Evolutionary conservation across 1,140 invertebrate genomes (phyloP).

Genomic region (Nephila pilipes): DNA sequence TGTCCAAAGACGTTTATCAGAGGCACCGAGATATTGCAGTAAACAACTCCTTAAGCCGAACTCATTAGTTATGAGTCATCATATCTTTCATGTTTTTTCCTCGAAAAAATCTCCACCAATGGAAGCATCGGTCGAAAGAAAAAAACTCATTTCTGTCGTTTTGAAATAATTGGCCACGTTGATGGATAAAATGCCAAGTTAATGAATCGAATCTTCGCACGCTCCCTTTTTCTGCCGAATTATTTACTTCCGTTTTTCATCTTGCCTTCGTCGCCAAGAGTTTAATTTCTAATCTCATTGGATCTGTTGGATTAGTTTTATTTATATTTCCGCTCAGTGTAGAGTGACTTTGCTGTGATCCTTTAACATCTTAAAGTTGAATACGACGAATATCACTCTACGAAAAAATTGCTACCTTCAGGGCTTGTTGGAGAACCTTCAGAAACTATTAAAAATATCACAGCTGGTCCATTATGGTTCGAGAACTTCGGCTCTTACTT

Average conservation of each 20-base stretch:
- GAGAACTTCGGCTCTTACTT: not conserved
- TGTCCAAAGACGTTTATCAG: constrained; percentile 51
- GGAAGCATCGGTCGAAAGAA: not conserved
- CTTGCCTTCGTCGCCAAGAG: not conserved
- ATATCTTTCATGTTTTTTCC: not conserved
- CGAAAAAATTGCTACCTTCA: not conserved
- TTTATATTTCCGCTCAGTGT: constrained; percentile 8
- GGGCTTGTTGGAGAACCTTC: not conserved
- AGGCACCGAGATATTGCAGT: constrained; percentile 4
- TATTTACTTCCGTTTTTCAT: constrained; percentile 33
- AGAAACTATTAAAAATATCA: not conserved
- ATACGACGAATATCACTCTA: not conserved
- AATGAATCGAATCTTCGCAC: constrained; percentile 61
- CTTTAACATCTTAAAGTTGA: not conserved
- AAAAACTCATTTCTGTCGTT: constrained; percentile 54
- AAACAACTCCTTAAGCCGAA: constrained; percentile 47
- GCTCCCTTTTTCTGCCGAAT: not conserved
- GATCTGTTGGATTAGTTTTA: constrained; percentile 1
- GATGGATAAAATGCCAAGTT: constrained; percentile 47
- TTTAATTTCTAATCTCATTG: not conserved
- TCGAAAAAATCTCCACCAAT: not conserved
- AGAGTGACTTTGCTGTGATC: not conserved
- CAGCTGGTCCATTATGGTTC: not conserved
- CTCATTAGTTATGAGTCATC: constrained; percentile 55
- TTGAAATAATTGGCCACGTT: constrained; percentile 46